Conservation (phyloP, 1,140 invertebrate species). For the Penaeus chinensis region DNA sequence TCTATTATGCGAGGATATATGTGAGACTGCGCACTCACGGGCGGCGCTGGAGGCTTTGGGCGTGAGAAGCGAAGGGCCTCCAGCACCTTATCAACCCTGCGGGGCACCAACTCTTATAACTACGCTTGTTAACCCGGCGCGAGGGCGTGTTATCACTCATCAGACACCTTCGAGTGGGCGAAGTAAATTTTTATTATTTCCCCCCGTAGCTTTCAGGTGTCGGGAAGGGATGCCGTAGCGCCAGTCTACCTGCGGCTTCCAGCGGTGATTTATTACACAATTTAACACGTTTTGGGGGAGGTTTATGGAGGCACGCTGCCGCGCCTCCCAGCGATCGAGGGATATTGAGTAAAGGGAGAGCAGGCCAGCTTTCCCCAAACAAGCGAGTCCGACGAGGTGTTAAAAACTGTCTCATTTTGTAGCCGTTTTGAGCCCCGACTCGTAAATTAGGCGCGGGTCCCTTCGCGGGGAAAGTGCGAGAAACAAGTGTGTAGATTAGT, state of each 20-base stretch:
- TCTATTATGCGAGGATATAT: too few relatives aligned
- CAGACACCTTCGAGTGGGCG: too few relatives aligned
- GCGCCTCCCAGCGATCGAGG: neutral
- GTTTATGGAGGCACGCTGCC: slow-evolving; percentile 22
- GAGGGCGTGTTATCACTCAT: too few relatives aligned
- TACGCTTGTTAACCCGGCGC: too few relatives aligned
- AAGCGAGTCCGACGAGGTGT: slow-evolving; percentile 33
- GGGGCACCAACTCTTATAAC: too few relatives aligned
- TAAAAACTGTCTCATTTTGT: slow-evolving; percentile 32
- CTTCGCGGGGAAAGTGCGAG: neutral
- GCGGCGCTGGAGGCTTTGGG: too few relatives aligned
- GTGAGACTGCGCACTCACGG: too few relatives aligned
- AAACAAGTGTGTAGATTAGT: slow-evolving; percentile 28
- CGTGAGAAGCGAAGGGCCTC: too few relatives aligned
- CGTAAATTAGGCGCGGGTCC: slow-evolving; percentile 4
- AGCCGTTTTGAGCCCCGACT: neutral
- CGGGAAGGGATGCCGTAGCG: neutral
- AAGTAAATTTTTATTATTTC: neutral
- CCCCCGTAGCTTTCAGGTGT: slow-evolving; percentile 21
- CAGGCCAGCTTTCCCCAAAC: neutral
- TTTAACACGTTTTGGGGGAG: slow-evolving; percentile 42
- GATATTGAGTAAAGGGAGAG: neutral
- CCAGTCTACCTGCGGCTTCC: slow-evolving; percentile 29
- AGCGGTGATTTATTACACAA: slow-evolving; percentile 38
- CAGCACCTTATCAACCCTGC: too few relatives aligned